Evolutionary conservation across 2,113 vertebrate genomes (phyloP), one percentile per base, ranked within the genome.

Genomic region (Hippocampus guttulatus): DNA sequence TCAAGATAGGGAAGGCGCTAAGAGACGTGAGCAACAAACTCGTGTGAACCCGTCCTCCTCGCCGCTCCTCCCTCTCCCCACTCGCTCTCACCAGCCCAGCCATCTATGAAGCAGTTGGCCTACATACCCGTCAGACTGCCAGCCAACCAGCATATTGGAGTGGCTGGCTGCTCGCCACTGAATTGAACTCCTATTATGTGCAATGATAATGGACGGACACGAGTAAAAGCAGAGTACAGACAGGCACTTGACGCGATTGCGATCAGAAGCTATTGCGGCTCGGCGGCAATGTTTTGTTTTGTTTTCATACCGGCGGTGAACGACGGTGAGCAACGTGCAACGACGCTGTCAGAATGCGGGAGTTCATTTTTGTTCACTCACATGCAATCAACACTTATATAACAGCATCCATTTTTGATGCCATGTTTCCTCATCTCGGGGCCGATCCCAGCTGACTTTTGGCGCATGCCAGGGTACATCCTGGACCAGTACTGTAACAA

Each of bases 21-120:
- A 66, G 70, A 68, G 79, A 81, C 58, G 75, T 88, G 84, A 88
- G 89, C 84, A 91, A 90, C 85, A 90, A 93, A 93, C 92, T 91
- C 88, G 84, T 91, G 85, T 92, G 89, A 92, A 89, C 92, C 86
- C 85, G 41, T 38, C 79, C 81, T 68, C 75, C 65, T 86, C 84
- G 58, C 76, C 64, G 83, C 84, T 79, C 61, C 68, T 66, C 65
- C 55, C 76, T 73, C 70, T 73, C 70, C 30, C 62, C 49, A 45
- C 57, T 77, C 27, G 70, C 68, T 69, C 75, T 85, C 76, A 81
- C 80, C 79, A 69, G 81, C 76, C 75, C 58, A 79, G 81, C 88
- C 85, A 89, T 85, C 87, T 88, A 83, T 90, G 82, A 84, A 90
- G 89, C 84, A 81, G 90, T 89, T 88, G 89, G 88, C 90, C 89